Evolutionary conservation across 1,140 invertebrate species (phyloP).

Genomic region (Drosophila parabipectinata): DNA sequence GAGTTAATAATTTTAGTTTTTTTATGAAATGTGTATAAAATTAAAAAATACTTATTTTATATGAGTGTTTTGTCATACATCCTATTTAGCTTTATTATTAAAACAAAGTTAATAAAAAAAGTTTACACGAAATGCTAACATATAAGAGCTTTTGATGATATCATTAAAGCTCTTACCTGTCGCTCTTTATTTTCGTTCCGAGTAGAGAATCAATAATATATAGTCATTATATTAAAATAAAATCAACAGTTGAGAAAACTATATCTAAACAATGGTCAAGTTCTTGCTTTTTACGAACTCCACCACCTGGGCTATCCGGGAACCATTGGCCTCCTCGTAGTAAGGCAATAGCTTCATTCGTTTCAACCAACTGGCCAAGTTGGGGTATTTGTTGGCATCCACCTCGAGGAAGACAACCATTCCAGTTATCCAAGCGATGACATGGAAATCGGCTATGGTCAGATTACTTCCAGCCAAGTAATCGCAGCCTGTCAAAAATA

Average conservation of each 20-base stretch:
- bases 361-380: slow-evolving; percentile 66
- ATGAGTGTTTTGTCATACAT: too few relatives aligned
- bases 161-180: neutral
- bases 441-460: slow-evolving; percentile 87
- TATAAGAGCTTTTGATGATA: neutral
- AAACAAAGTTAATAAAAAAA: neutral
- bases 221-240: too few relatives aligned
- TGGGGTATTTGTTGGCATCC: slow-evolving; percentile 69
- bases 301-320: slow-evolving; percentile 65
- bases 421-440: slow-evolving; percentile 80
- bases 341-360: slow-evolving; percentile 74
- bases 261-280: neutral
- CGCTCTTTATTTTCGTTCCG: neutral
- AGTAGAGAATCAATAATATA: neutral
- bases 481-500: slow-evolving; percentile 84
- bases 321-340: slow-evolving; percentile 80
- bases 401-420: slow-evolving; percentile 64
- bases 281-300: slow-evolving; percentile 46
- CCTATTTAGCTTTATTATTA: too few relatives aligned
- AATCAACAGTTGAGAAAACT: too few relatives aligned
- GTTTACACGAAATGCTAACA: neutral
- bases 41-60: neutral
- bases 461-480: slow-evolving; percentile 86
- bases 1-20: too few relatives aligned
- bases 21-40: neutral